Base-by-base conservation (phyloP, 1,140 invertebrate species). In the Drosophila erecta region DNA sequence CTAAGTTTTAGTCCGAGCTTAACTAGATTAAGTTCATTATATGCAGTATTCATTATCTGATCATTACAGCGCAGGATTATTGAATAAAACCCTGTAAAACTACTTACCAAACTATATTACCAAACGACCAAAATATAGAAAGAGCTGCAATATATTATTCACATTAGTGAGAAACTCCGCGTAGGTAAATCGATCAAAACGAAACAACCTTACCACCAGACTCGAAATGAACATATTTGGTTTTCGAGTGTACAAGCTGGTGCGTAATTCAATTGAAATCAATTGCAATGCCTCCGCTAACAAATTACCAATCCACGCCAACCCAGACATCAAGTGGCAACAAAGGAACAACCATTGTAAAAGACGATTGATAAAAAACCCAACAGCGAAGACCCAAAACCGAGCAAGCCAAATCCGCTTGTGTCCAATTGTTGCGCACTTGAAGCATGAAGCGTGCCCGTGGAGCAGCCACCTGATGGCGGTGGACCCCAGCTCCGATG, bases 381-480 rank as follows among this genome's bases (percentile, higher is more conserved):
- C 43, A 22, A 46, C 11, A 51, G 30, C 24, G 10, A 15, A 33
- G 27, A 1, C 12, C 58, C 46, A 22, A 65, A 67, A 35, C 30
- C 64, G 65, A 67, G 64, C 65, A 54, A 46, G 43, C 53, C 71
- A 75, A 75, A 75, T 75, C 72, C 40, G 72, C 72, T 76, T 76
- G 53, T 79, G 54, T 66, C 43, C 66, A 53, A 79, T 83, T 84
- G 70, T 85, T 73, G 51, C 65, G 59, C 58, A 60, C 56, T 81
- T 56, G 69, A 54, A 66, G 70, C 84, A 77, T 79, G 75, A 86
- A 79, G 83, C 83, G 84, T 86, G 83, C 79, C 57, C 66, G 41
- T 73, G 41, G 30, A 24, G 30, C 38, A 37, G 56, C 49, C 79
- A 87, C 79, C 83, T 76, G 61, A 74, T 38, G 55, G 11, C 11